These are phyloP conservation scores for Scartelaos histophorus DNA, from an alignment of 2,113 vertebrate genomes.

Conservation along the genomic window DNA sequence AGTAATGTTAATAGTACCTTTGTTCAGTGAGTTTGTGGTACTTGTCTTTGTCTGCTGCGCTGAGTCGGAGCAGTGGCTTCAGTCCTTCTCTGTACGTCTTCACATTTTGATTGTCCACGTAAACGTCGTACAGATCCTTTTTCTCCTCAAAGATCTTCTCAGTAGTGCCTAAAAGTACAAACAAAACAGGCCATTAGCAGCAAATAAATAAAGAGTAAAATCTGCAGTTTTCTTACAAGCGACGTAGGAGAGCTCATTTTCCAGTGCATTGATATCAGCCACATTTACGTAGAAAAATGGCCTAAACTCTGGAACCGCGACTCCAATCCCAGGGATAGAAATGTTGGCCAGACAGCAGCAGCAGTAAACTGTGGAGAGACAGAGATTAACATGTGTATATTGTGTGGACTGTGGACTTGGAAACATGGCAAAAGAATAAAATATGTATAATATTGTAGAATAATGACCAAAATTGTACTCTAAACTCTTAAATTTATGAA, in stretches of 20 bases:
- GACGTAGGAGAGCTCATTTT: constrained; percentile 92
- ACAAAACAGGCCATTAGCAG: not conserved
- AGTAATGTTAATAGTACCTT: constrained; percentile 72
- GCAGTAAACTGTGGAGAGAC: constrained; percentile 84
- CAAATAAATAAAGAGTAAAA: not conserved
- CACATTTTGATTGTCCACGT: constrained; percentile 95
- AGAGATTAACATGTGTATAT: constrained; percentile 4
- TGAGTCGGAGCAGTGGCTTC: constrained; percentile 89
- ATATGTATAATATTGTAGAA: not conserved
- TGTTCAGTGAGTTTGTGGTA: constrained; percentile 91
- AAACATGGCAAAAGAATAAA: not conserved
- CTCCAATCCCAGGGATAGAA: constrained; percentile 88
- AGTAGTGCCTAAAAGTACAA: constrained; percentile 83
- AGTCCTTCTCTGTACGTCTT: constrained; percentile 87
- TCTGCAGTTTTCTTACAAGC: constrained; percentile 81
- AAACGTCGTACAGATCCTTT: constrained; percentile 91
- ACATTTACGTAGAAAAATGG: constrained; percentile 97
- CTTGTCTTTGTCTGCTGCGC: constrained; percentile 88
- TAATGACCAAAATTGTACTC: not conserved
- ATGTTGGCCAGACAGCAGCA: constrained; percentile 95
- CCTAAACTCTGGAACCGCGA: constrained; percentile 87
- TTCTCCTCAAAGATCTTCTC: constrained; percentile 98
- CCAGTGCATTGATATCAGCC: constrained; percentile 90
- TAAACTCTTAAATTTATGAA: not conserved
- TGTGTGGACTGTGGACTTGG: not conserved